These are phyloP conservation scores for Halcyon senegalensis DNA, from an alignment of 2,113 vertebrate species.

Conservation along the genomic window DNA sequence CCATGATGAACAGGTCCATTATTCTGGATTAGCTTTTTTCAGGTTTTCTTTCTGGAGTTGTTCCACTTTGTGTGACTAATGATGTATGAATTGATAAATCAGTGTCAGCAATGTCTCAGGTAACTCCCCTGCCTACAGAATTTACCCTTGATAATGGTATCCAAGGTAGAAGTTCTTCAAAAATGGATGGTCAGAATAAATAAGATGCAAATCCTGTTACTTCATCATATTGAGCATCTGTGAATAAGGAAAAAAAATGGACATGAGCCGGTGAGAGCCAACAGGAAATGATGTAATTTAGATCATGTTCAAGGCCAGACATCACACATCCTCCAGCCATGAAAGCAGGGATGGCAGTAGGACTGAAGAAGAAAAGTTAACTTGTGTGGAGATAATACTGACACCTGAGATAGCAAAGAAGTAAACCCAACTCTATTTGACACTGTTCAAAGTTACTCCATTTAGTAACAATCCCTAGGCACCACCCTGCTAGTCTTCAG, in stretches of 20 bases:
- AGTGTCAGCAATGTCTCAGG: background rate
- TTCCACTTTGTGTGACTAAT: background rate
- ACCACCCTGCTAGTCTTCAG: background rate
- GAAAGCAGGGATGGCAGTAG: background rate
- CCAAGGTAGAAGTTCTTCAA: background rate
- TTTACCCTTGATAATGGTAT: background rate
- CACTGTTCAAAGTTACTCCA: background rate
- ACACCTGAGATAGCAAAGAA: background rate
- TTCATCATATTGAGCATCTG: background rate
- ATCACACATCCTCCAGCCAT: background rate
- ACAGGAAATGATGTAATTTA: background rate
- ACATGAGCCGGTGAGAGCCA: background rate
- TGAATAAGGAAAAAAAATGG: background rate
- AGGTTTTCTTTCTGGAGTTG: background rate
- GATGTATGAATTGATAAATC: background rate
- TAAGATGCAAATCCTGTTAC: background rate
- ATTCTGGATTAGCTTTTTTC: background rate
- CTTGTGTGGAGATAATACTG: background rate
- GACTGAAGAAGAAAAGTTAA: background rate
- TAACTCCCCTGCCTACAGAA: background rate
- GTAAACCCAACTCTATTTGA: rapidly evolving
- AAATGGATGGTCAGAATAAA: background rate
- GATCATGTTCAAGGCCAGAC: background rate
- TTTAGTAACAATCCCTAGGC: background rate
- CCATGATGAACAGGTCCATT: background rate